These are phyloP conservation scores for Chalcosyrphus nemorum DNA, from an alignment of 2,888 invertebrate species.

Conservation along the genomic window DNA sequence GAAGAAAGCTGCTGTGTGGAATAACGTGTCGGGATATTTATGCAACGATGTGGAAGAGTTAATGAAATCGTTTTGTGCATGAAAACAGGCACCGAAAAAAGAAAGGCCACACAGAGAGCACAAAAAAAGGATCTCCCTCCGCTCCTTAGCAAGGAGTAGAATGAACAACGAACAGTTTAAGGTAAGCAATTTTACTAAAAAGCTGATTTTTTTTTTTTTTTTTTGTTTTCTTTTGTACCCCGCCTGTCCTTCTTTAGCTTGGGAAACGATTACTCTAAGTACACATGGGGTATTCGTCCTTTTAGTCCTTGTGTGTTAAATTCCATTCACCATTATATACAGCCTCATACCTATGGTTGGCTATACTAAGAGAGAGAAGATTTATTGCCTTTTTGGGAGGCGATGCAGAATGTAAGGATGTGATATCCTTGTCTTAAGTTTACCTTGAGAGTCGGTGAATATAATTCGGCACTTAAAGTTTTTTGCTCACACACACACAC, in stretches of 20 bases:
- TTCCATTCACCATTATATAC: not conserved
- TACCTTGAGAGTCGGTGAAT: not conserved
- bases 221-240: too few species aligned
- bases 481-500: too few species aligned
- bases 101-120: not conserved
- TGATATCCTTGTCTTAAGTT: not conserved
- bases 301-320: not conserved
- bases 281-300: conserved; percentile 2
- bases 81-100: too few species aligned
- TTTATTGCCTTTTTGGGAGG: conserved; percentile 10
- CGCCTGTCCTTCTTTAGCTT: too few species aligned
- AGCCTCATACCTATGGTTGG: not conserved
- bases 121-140: not conserved
- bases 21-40: conserved; percentile 46
- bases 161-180: conserved; percentile 50
- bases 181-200: conserved; percentile 41
- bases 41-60: conserved; percentile 51
- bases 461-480: conserved; percentile 2
- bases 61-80: conserved; percentile 53
- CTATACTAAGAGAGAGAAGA: conserved; percentile 6
- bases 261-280: conserved; percentile 20
- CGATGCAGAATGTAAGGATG: not conserved
- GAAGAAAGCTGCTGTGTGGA: too few species aligned
- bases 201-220: not conserved
- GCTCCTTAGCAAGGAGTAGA: conserved; percentile 14